Base-by-base conservation (phyloP, 2,113 vertebrate genomes). In the Rattus rattus region DNA sequence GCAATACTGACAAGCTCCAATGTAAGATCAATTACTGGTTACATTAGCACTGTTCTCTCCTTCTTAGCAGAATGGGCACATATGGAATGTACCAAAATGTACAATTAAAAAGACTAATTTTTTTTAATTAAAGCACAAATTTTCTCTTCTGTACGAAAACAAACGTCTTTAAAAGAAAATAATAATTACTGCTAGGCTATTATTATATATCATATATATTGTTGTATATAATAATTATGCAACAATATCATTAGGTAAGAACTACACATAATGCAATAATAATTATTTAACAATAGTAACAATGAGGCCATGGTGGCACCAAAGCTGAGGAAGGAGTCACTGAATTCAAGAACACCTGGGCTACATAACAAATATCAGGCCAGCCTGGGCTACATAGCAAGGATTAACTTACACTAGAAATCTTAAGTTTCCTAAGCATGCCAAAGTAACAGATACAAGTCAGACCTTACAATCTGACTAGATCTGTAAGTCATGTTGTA, bases 11-110 rank as follows among this genome's bases (percentile, higher is more conserved):
- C 73, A 90, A 79, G 76, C n/a, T 94, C 92, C 96, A 84, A 95
- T 95, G 69, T 81, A 96, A 96, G 95, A 88, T 91, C 86, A 96
- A 96, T 95, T 49, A 13, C 85, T 89, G 65, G n/a, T 95, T 95
- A 95, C 61, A 93, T 95, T 81, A 91, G 52, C 76, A 88, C 72
- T 77, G 83, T 84, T 75, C 63, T 87, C 90, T 94, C 94, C 94
- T 77, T 43, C 43, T 12, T 63, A 94, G 92, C 16, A 92, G 77
- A 83, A 91, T 0, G 81, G 17, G 26, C 52, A 88, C 89, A 92
- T 91, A 79, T 76, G 43, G 28, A 96, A 86, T 90, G 90, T 14
- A 90, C 24, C 75, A 84, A 92, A 97, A 95, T 73, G 80, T 72
- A 88, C 12, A 94, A 70, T 92, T 72, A 79, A 91, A 79, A 94